Evolutionary conservation across 2,888 invertebrate genomes (phyloP).

Genomic region (Leptopilina myrica): DNA sequence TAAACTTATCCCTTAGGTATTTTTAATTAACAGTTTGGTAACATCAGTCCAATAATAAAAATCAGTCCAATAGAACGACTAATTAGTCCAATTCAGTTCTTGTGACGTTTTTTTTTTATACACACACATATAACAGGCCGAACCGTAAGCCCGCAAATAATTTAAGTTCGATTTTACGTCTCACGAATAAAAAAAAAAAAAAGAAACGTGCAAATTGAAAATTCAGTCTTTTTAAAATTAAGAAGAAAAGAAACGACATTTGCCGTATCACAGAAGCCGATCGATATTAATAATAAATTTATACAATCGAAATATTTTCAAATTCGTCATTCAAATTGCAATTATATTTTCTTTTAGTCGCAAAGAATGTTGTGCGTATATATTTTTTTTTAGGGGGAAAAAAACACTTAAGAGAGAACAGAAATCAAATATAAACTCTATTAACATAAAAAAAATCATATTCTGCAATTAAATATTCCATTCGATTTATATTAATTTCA

Average conservation of each 20-base stretch:
- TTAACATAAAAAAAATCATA: conserved; percentile 68
- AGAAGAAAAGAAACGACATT: conserved; percentile 61
- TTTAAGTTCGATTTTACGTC: conserved; percentile 39
- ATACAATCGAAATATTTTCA: conserved; percentile 9
- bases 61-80: conserved; percentile 69
- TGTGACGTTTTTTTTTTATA: conserved; percentile 43
- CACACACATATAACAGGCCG: conserved; percentile 15
- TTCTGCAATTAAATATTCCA: conserved; percentile 76
- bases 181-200: conserved; percentile 53
- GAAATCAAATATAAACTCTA: conserved; percentile 73
- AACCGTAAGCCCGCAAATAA: conserved; percentile 37
- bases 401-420: conserved; percentile 59
- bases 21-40: conserved; percentile 76
- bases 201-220: conserved; percentile 53
- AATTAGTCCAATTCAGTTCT: conserved; percentile 74
- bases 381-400: conserved; percentile 57
- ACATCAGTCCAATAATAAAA: conserved; percentile 75
- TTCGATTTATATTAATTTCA: conserved; percentile 76
- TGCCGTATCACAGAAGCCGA: conserved; percentile 60
- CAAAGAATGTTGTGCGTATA: conserved; percentile 56
- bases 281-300: no score
- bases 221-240: conserved; percentile 62
- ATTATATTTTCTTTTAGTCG: conserved; percentile 48
- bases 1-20: conserved; percentile 74
- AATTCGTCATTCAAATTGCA: conserved; percentile 26